Evolutionary conservation across 2,888 invertebrate genomes (phyloP).

Genomic region (Epiblema foenella): DNA sequence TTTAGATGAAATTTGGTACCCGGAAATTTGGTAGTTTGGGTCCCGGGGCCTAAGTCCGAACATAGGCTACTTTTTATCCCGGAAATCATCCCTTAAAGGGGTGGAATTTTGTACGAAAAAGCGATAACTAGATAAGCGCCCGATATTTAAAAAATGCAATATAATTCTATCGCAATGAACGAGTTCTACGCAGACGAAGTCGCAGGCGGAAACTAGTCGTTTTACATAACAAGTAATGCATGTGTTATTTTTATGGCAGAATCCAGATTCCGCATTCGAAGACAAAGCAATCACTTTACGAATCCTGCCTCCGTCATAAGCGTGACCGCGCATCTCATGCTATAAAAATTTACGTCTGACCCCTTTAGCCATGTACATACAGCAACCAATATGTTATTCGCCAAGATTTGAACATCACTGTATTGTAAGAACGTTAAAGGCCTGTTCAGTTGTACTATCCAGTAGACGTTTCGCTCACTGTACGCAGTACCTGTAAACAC

Average conservation of each 20-base stretch:
- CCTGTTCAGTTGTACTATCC: not conserved
- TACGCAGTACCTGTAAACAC: conserved; percentile 28
- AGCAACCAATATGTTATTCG: not conserved
- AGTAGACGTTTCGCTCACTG: conserved; percentile 1
- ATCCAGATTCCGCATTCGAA: not conserved
- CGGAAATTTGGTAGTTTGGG: too few relatives aligned
- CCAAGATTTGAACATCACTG: not conserved
- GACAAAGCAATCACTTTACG: conserved; percentile 10
- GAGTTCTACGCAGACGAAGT: too few relatives aligned
- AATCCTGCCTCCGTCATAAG: conserved; percentile 12
- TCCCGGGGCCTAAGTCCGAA: too few relatives aligned
- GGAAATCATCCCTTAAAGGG: too few relatives aligned
- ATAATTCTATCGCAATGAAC: too few relatives aligned
- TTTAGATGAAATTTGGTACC: too few relatives aligned
- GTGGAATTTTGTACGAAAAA: too few relatives aligned
- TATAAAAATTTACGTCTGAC: conserved; percentile 26
- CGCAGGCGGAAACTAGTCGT: too few relatives aligned
- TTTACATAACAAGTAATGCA: too few relatives aligned
- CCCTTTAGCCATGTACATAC: conserved; percentile 15
- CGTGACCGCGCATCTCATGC: conserved; percentile 24
- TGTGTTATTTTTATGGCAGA: not conserved
- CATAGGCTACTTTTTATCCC: too few relatives aligned
- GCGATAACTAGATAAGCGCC: too few relatives aligned
- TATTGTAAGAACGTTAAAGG: not conserved
- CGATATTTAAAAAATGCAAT: too few relatives aligned